These are phyloP conservation scores for Octonoba sinensis DNA, from an alignment of 2,888 invertebrate genomes.

Conservation along the genomic window DNA sequence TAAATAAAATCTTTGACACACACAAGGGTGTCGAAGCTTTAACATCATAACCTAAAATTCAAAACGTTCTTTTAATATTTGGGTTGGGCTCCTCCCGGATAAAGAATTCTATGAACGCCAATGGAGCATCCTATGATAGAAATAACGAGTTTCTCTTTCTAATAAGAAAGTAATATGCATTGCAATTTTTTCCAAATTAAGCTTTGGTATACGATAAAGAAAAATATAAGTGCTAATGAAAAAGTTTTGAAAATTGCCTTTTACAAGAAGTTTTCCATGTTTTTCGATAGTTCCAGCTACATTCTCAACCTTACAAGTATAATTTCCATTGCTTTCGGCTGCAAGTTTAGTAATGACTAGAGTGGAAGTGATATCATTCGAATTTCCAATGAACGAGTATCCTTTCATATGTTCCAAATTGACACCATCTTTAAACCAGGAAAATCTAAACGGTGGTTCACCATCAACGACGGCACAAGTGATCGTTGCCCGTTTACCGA, in stretches of 20 bases:
- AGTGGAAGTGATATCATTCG: conserved; percentile 36
- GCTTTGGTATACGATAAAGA: too few relatives aligned
- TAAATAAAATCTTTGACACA: too few relatives aligned
- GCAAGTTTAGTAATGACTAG: conserved; percentile 26
- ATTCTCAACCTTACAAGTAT: conserved; percentile 56
- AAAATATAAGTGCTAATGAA: too few relatives aligned
- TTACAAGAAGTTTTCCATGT: conserved; percentile 28
- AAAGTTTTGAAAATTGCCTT: conserved; percentile 12
- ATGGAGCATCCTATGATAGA: too few relatives aligned
- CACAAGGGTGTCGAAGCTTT: too few relatives aligned
- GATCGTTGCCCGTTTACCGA: conserved; percentile 19
- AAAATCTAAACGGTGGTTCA: conserved; percentile 50
- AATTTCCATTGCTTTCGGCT: conserved; percentile 56
- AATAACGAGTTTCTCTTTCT: too few relatives aligned
- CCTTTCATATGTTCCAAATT: neutral
- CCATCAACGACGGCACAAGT: conserved; percentile 43
- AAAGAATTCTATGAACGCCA: too few relatives aligned
- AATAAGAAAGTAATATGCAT: too few relatives aligned
- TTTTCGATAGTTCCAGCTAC: conserved; percentile 41
- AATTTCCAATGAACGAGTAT: neutral
- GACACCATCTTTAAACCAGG: conserved; percentile 41
- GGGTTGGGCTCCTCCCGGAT: too few relatives aligned
- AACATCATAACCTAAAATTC: too few relatives aligned
- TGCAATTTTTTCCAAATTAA: too few relatives aligned
- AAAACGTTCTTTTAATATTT: too few relatives aligned